Evolutionary conservation across 2,113 vertebrate species (phyloP).

Genomic region (Nannobrachium achirus): DNA sequence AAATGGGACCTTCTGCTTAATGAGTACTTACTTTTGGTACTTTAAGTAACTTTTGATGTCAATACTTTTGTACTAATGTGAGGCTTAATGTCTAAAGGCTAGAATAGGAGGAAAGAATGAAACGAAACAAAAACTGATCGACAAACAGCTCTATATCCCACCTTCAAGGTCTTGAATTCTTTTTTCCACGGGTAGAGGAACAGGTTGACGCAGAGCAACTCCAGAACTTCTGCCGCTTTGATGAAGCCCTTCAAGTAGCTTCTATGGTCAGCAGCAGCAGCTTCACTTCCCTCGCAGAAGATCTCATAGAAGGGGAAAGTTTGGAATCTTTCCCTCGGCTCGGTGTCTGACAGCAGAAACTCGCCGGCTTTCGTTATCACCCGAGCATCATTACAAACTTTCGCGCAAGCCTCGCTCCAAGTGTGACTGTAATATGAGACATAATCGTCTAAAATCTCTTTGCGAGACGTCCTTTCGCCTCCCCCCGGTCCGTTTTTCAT

Average conservation of each 20-base stretch:
- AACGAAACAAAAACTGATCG: too few relatives aligned
- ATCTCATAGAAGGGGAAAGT: conserved; percentile 61
- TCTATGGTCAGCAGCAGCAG: conserved; percentile 2
- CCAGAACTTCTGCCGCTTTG: conserved; percentile 70
- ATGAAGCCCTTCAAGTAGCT: conserved; percentile 46
- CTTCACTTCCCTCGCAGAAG: not conserved
- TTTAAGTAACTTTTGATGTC: too few relatives aligned
- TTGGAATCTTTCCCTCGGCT: conserved; percentile 27
- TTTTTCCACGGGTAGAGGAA: conserved; percentile 79
- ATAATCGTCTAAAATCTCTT: conserved; percentile 58
- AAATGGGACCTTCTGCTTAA: too few relatives aligned
- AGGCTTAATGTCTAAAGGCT: too few relatives aligned
- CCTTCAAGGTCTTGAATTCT: conserved; percentile 74
- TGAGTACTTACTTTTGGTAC: too few relatives aligned
- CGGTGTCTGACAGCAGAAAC: conserved; percentile 40
- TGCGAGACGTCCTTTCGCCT: conserved; percentile 27
- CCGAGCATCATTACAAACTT: conserved; percentile 34
- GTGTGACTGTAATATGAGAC: conserved; percentile 33
- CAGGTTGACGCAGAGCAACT: conserved; percentile 73
- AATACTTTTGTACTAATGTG: too few relatives aligned
- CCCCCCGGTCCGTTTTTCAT: conserved; percentile 57
- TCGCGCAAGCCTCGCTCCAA: conserved; percentile 28
- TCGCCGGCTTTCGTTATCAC: conserved; percentile 39
- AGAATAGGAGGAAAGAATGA: too few relatives aligned
- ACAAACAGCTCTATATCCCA: conserved; percentile 19